Conservation (phyloP, 2,113 vertebrate species). For the Centrocercus urophasianus region DNA sequence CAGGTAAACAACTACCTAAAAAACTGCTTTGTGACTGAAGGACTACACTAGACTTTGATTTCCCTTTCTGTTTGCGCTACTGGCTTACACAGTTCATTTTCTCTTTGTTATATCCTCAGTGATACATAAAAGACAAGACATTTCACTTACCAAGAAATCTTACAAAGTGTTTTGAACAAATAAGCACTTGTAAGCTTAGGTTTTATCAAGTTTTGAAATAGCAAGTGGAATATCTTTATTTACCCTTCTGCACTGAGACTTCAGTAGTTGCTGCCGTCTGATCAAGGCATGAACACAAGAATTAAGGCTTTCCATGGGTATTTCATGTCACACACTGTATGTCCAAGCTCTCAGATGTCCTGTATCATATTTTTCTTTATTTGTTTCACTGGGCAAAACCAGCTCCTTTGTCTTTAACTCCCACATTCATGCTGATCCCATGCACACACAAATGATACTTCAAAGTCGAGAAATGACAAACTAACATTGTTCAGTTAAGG, state of each 20-base stretch:
- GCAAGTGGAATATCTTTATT: neutral
- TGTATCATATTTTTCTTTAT: neutral
- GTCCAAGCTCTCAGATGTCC: neutral
- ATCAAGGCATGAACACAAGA: neutral
- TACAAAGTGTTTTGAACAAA: neutral
- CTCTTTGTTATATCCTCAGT: neutral
- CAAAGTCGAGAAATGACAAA: neutral
- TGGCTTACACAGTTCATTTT: neutral
- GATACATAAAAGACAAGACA: neutral
- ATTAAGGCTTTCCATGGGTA: neutral
- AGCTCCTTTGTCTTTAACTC: neutral
- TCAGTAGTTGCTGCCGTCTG: neutral
- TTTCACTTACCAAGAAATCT: neutral
- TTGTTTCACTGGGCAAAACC: neutral
- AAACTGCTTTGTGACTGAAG: neutral
- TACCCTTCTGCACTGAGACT: neutral
- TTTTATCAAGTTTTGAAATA: neutral
- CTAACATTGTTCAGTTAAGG: neutral
- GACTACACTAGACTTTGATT: neutral
- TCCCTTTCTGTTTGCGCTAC: neutral
- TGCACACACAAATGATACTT: neutral
- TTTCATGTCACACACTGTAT: neutral
- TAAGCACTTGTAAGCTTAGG: accelerated
- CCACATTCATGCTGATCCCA: accelerated
- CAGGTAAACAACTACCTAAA: neutral